phyloP scores from a whole-genome alignment of 2,797 vertebrate species.

The Cryptoprocta ferox region DNA sequence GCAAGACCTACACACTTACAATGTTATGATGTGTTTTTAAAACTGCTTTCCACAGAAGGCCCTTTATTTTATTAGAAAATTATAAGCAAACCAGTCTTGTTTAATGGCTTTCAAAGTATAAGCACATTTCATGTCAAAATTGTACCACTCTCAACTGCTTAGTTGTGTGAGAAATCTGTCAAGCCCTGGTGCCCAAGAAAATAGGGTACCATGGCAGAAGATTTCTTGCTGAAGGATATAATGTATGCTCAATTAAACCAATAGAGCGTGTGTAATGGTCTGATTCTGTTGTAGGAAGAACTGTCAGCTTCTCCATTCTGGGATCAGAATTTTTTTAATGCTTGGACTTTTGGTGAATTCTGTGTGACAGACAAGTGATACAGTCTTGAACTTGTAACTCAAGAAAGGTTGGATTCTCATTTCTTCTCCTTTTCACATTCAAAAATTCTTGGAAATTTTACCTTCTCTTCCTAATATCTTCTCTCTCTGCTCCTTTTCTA shows the following conservation, averaged over 20 bases:
- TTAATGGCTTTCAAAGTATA: slow-evolving; percentile 61
- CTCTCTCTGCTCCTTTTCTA: background rate
- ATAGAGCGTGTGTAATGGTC: background rate
- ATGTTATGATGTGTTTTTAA: slow-evolving; percentile 61
- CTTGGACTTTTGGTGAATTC: background rate
- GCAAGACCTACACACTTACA: slow-evolving; percentile 58
- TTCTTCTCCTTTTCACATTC: background rate
- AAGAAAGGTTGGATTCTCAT: background rate
- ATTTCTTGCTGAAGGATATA: slow-evolving; percentile 29
- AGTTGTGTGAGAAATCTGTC: slow-evolving; percentile 54
- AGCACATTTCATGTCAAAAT: slow-evolving; percentile 76
- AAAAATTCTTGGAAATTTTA: slow-evolving; percentile 19
- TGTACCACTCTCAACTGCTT: background rate
- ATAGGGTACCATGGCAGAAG: slow-evolving; percentile 14
- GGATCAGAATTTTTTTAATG: slow-evolving; percentile 10
- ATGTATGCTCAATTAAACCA: slow-evolving; percentile 56
- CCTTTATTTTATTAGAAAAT: slow-evolving; percentile 65
- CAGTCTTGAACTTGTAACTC: background rate
- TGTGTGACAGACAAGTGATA: background rate
- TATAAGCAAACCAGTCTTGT: slow-evolving; percentile 46
- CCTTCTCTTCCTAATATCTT: background rate
- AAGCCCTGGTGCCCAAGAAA: slow-evolving; percentile 41
- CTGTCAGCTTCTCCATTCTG: slow-evolving; percentile 36
- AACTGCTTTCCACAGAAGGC: slow-evolving; percentile 63
- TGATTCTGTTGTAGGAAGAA: slow-evolving; percentile 53